A percentile compares a stretch with the other conserved stretches of the same genome.
Conservation (phyloP, 2,113 vertebrate genomes). For the Dicaeum eximium region DNA sequence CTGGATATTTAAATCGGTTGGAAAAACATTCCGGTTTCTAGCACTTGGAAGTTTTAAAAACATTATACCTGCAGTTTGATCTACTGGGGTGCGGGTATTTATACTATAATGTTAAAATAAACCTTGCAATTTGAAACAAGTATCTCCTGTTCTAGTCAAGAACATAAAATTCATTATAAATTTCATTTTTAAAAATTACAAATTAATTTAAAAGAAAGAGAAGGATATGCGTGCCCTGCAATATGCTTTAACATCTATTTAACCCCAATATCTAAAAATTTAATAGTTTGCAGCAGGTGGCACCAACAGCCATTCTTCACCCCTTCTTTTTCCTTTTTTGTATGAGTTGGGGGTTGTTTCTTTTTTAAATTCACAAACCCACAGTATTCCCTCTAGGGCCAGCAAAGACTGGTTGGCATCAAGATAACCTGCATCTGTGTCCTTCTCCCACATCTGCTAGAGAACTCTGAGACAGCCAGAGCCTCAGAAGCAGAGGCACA, state of each 20-base stretch:
- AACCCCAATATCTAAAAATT: neutral
- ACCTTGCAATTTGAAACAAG: neutral
- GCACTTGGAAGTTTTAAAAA: neutral
- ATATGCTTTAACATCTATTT: neutral
- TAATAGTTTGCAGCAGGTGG: neutral
- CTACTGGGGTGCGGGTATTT: neutral
- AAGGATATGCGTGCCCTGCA: neutral
- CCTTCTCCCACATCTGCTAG: neutral
- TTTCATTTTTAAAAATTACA: neutral
- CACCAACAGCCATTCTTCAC: neutral
- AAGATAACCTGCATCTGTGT: neutral
- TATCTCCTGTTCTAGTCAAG: neutral
- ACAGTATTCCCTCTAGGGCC: neutral
- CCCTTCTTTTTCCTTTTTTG: neutral
- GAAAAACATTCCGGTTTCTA: neutral
- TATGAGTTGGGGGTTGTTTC: neutral
- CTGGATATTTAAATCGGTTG: neutral
- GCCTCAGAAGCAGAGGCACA: neutral
- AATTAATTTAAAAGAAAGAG: neutral
- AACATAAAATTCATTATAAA: neutral
- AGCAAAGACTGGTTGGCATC: neutral
- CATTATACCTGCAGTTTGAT: neutral
- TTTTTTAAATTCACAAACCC: neutral
- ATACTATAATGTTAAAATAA: neutral
- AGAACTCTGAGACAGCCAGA: neutral